Evolutionary conservation across 2,888 invertebrate genomes (phyloP).

Genomic region (Sialis lutaria): DNA sequence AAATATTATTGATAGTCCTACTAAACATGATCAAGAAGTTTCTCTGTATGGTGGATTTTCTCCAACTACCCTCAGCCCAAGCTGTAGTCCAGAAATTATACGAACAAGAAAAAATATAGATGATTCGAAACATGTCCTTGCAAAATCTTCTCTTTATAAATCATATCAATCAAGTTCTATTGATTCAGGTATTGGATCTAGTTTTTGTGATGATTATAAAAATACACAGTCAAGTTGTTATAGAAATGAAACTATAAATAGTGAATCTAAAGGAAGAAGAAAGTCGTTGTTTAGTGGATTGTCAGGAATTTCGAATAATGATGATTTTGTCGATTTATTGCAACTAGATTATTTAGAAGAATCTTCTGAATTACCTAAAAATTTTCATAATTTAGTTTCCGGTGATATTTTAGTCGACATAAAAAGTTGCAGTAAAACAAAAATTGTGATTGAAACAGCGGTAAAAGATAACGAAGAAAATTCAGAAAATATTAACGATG

Average conservation of each 20-base stretch:
- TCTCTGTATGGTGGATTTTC: conserved; percentile 18
- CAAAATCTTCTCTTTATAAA: neutral
- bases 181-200: conserved; percentile 36
- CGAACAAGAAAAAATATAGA: neutral
- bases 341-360: conserved; percentile 37
- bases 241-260: conserved; percentile 13
- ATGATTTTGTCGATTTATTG: conserved; percentile 44
- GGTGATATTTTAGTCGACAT: conserved; percentile 26
- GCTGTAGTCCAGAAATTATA: conserved; percentile 12
- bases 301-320: conserved; percentile 32
- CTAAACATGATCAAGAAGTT: conserved; percentile 19
- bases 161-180: conserved; percentile 22
- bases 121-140: neutral
- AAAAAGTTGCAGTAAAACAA: neutral
- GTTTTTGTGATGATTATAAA: conserved; percentile 16
- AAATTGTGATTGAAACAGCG: no score
- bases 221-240: conserved; percentile 10
- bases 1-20: conserved; percentile 14
- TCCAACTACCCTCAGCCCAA: conserved; percentile 8
- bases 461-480: neutral
- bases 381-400: conserved; percentile 37
- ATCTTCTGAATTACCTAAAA: conserved; percentile 30
- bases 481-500: neutral
- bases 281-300: conserved; percentile 6
- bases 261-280: neutral